Conservation (phyloP, 2,797 vertebrate genomes). For the Aulostomus chinensis region DNA sequence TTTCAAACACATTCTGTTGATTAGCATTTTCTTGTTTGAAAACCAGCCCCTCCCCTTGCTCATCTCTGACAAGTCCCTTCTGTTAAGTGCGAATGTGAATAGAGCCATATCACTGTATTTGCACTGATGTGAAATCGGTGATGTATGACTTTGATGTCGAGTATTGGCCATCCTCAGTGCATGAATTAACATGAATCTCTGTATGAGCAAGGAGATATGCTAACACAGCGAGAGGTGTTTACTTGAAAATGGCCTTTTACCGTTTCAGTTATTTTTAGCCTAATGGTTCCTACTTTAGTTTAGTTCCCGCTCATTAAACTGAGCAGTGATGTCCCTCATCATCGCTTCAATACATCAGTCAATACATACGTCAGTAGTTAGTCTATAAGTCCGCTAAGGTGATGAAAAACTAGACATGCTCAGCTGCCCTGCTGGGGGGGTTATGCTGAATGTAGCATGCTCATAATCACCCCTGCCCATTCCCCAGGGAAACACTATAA, state of each 20-base stretch:
- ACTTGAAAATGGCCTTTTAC: conserved; percentile 2
- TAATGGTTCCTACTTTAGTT: background rate
- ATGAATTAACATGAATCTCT: conserved; percentile 57
- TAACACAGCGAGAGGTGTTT: conserved; percentile 20
- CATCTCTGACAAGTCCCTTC: too few relatives aligned
- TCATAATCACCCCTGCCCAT: too few relatives aligned
- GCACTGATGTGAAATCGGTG: conserved; percentile 16
- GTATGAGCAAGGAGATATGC: conserved; percentile 51
- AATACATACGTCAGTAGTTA: too few relatives aligned
- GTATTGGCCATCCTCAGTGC: conserved; percentile 30
- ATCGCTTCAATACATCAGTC: too few relatives aligned
- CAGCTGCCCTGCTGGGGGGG: too few relatives aligned
- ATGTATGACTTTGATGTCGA: conserved; percentile 38
- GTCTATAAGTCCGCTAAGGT: too few relatives aligned
- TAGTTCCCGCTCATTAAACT: too few relatives aligned
- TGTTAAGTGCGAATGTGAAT: too few relatives aligned
- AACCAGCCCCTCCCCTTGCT: conserved; percentile 29
- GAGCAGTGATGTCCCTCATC: background rate
- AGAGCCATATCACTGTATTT: too few relatives aligned
- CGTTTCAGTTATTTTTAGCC: conserved; percentile 18
- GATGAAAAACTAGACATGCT: too few relatives aligned
- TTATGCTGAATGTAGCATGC: too few relatives aligned
- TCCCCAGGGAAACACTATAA: too few relatives aligned
- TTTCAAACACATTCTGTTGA: conserved; percentile 37
- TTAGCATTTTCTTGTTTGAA: conserved; percentile 48